Conservation (phyloP, 2,113 vertebrate genomes). For the Uropsilus gracilis region DNA sequence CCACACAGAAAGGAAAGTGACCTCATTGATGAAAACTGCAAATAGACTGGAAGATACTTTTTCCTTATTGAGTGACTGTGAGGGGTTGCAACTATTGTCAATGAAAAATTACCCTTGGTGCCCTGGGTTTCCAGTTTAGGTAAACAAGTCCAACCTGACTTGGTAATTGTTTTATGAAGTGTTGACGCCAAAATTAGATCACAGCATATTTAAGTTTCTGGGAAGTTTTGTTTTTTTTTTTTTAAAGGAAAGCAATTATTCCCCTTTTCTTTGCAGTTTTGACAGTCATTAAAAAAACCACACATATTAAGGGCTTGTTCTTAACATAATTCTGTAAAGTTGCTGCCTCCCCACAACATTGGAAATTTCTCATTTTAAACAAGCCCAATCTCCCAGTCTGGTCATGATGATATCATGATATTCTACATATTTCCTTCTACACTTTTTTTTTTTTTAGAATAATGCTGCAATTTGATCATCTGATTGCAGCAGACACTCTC, state of each 20-base stretch:
- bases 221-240: slow-evolving; percentile 5
- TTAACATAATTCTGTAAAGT: not conserved
- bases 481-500: not conserved
- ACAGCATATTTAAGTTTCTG: slow-evolving; percentile 33
- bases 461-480: slow-evolving; percentile 3
- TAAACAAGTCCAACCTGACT: not conserved
- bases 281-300: slow-evolving; percentile 18
- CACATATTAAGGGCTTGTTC: not conserved
- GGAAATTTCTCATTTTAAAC: not conserved
- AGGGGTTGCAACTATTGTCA: not conserved
- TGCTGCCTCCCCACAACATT: not conserved
- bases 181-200: not conserved
- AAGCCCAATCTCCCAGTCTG: not conserved
- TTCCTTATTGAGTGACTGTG: not conserved
- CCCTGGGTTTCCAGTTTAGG: not conserved
- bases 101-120: not conserved
- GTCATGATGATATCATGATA: not conserved
- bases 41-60: not conserved
- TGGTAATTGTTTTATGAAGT: not conserved
- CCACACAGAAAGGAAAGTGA: not conserved
- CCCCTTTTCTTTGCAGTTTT: slow-evolving; percentile 34
- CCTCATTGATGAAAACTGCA: not conserved
- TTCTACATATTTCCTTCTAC: not conserved
- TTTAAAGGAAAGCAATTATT: not conserved
- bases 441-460: slow-evolving; percentile 22